These are phyloP conservation scores for Lagenorhynchus albirostris DNA, from an alignment of 2,113 vertebrate species.

Conservation along the genomic window DNA sequence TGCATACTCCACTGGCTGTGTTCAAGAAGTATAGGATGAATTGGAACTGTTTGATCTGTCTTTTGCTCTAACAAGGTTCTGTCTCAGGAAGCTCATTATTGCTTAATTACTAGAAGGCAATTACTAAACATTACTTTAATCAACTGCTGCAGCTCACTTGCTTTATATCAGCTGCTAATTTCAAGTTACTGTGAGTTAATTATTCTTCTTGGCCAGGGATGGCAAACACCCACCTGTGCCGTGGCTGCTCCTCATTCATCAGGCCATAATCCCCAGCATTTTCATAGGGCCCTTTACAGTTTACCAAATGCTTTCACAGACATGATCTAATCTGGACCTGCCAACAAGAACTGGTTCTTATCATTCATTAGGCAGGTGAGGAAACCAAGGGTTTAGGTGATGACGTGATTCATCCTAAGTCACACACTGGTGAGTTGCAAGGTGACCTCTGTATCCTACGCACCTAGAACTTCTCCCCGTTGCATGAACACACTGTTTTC, in stretches of 20 bases:
- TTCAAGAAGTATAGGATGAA: neutral
- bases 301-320: neutral
- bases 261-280: neutral
- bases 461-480: neutral
- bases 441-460: neutral
- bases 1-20: neutral
- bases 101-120: constrained; percentile 63
- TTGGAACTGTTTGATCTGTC: constrained; percentile 36
- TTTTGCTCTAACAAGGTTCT: constrained; percentile 60
- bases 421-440: neutral
- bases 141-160: constrained; percentile 57
- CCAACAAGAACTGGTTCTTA: neutral
- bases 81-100: constrained; percentile 68
- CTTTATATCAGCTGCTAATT: constrained; percentile 63
- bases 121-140: constrained; percentile 61
- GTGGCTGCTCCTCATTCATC: neutral
- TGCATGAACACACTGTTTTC: neutral
- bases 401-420: neutral
- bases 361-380: neutral
- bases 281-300: neutral
- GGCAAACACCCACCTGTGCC: constrained; percentile 30
- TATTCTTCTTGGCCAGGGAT: constrained; percentile 28
- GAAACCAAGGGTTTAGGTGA: neutral
- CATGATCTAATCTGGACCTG: neutral
- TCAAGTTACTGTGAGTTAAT: constrained; percentile 61